Evolutionary conservation across 2,113 vertebrate species (phyloP).

Genomic region (Psephotus haematonotus): DNA sequence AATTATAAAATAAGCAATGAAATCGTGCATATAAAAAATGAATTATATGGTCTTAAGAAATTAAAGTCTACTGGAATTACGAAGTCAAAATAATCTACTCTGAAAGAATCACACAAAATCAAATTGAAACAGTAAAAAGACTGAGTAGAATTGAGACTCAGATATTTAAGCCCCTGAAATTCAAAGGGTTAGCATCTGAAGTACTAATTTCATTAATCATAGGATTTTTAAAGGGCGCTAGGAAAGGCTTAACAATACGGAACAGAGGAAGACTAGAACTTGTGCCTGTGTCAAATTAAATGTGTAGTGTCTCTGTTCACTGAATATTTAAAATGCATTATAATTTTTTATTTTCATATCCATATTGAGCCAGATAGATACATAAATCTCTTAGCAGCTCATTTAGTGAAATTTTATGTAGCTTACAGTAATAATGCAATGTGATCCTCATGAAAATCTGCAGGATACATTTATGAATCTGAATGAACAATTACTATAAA

Average conservation of each 20-base stretch:
- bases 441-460: neutral
- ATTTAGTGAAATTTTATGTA: neutral
- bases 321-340: neutral
- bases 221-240: neutral
- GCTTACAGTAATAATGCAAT: neutral
- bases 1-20: neutral
- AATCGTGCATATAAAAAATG: neutral
- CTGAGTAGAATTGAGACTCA: neutral
- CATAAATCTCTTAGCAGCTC: neutral
- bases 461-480: neutral
- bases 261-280: neutral
- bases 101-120: neutral
- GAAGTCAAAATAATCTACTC: neutral
- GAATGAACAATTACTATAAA: neutral
- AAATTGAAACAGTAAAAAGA: neutral
- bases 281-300: neutral
- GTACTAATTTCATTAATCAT: neutral
- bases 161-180: neutral
- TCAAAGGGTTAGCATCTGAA: neutral
- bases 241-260: neutral
- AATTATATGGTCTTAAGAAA: neutral
- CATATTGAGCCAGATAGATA: neutral
- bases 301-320: neutral
- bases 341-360: neutral
- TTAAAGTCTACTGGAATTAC: neutral